Base-by-base conservation (phyloP, 2,797 vertebrate species). In the Poeciliopsis turneri region DNA sequence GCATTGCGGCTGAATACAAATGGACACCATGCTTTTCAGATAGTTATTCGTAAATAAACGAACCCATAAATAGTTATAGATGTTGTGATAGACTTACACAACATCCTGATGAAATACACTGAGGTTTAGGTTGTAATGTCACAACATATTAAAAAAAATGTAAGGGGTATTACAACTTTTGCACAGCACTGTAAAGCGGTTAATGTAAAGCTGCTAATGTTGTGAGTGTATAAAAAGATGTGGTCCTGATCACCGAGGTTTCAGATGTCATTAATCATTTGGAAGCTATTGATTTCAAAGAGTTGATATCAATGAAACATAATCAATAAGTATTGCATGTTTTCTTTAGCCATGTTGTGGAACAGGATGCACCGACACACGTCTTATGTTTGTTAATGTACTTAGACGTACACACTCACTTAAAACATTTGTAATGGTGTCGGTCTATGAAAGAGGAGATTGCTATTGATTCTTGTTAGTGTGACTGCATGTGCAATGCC, bases 391-490 rank as follows among this genome's bases (percentile, higher is more conserved):
- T 16, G 47, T 47, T 47, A 4, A 47, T 28, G 47, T 66, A n/a
- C 53, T 77, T 59, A 43, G 41, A 46, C 28, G 18, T 46, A 72
- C 71, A 46, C 73, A 61, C 53, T 55, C 61, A 23, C 51, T 72
- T 75, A 20, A 80, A 70, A 70, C 55, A 51, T 82, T 75, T 78
- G 43, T 73, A 16, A 78, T 75, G 80, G 72, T 75, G 80, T 75
- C 78, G 72, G 81, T 78, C 51, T 77, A 59, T 72, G 75, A 84
- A 86, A 51, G 15, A 71, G 51, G 72, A 87, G 74, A 81, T 72
- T 74, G 69, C 74, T 87, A 88, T 88, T 41, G 83, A 89, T 92
- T 71, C 41, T 3, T 72, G 49, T 66, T 47, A 53, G 46, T 75
- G 64, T 43, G 46, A 78, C 16, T 68, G 43, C 73, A 12, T 79